A percentile compares a stretch with the other conserved stretches of the same genome.
phyloP scores from a whole-genome alignment of 2,113 vertebrate genomes.

The Rynchops niger region DNA sequence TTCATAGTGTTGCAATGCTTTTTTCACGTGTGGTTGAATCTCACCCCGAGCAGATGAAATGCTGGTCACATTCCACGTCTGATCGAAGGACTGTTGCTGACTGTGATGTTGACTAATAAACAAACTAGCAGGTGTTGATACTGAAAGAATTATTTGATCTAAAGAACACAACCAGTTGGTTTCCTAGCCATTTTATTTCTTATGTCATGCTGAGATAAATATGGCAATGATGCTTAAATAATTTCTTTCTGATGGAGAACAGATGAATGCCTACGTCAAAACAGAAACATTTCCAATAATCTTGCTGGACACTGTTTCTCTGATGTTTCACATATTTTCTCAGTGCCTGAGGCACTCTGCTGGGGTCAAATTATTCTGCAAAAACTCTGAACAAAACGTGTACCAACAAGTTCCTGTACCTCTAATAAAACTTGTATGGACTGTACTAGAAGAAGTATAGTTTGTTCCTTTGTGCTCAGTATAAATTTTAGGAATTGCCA shows the following conservation, averaged over 20 bases:
- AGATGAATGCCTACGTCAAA: background rate
- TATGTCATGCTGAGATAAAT: constrained; percentile 1
- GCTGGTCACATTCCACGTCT: background rate
- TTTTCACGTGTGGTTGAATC: background rate
- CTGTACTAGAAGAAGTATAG: background rate
- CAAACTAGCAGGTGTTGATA: background rate
- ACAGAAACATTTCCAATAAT: constrained; percentile 1
- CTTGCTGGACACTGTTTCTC: background rate
- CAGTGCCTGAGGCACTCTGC: background rate
- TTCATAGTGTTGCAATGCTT: accelerated
- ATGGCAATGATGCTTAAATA: background rate
- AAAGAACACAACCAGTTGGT: background rate
- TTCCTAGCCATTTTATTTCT: background rate
- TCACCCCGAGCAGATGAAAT: background rate
- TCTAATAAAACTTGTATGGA: background rate
- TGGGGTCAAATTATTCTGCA: background rate
- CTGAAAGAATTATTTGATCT: constrained; percentile 24
- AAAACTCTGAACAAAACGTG: background rate
- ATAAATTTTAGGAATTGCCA: background rate
- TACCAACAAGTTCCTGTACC: background rate
- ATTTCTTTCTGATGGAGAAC: background rate
- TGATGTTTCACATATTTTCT: background rate
- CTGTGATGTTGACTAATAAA: constrained; percentile 15
- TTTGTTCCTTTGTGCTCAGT: background rate
- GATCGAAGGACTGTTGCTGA: background rate